Conservation (phyloP, 2,888 invertebrate species). For the Tachina fera region DNA sequence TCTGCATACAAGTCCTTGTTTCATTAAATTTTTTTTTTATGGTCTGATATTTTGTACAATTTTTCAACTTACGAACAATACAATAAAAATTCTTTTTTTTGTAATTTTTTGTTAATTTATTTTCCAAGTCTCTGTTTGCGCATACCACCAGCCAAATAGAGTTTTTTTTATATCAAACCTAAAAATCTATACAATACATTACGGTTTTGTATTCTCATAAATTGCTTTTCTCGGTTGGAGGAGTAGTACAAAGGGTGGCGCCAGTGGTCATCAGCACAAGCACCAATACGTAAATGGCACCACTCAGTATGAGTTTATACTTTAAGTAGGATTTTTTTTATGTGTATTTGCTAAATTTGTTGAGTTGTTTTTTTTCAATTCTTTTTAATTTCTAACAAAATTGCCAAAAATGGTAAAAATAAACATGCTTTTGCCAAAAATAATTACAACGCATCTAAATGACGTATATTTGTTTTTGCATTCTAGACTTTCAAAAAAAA, state of each 20-base stretch:
- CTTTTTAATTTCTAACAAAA: slow-evolving; percentile 65
- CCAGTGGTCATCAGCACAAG: slow-evolving; percentile 69
- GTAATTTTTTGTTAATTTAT: background rate
- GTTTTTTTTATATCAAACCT: slow-evolving; percentile 12
- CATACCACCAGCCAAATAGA: background rate
- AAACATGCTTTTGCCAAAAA: slow-evolving; percentile 22
- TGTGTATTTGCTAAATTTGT: background rate
- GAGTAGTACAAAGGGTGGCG: slow-evolving; percentile 68
- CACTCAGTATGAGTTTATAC: background rate
- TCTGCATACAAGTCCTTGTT: slow-evolving; percentile 76
- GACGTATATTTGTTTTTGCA: slow-evolving; percentile 67
- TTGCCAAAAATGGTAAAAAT: slow-evolving; percentile 62
- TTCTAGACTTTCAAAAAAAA: slow-evolving; percentile 9
- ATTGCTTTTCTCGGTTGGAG: slow-evolving; percentile 49
- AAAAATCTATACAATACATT: background rate
- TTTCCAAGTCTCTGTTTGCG: background rate
- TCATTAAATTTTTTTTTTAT: slow-evolving; percentile 27
- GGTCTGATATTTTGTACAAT: slow-evolving; percentile 27
- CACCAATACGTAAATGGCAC: slow-evolving; percentile 13
- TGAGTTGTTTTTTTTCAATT: slow-evolving; percentile 22
- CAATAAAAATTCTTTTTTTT: background rate
- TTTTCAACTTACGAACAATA: slow-evolving; percentile 3
- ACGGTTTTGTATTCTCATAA: slow-evolving; percentile 55
- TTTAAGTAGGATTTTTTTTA: slow-evolving; percentile 37
- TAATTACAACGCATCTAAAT: slow-evolving; percentile 70